These are phyloP conservation scores for Noctua janthe DNA, from an alignment of 2,888 invertebrate genomes.

Conservation along the genomic window DNA sequence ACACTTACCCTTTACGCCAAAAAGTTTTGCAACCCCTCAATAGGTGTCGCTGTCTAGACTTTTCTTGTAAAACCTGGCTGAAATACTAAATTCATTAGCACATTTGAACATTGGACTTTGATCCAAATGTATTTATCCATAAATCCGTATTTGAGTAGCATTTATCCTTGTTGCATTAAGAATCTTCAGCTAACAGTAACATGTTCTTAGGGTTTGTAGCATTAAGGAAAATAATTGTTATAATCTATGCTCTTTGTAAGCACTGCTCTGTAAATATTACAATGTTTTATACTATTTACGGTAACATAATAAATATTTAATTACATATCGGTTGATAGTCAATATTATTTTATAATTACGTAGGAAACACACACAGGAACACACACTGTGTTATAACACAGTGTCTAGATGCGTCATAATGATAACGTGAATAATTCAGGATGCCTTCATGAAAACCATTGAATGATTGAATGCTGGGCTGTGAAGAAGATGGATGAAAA, in stretches of 20 bases:
- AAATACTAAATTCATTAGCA: neutral
- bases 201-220: neutral
- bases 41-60: slow-evolving; percentile 12
- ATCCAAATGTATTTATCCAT: neutral
- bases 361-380: slow-evolving; percentile 4
- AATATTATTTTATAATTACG: neutral
- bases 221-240: slow-evolving; percentile 39
- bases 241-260: neutral
- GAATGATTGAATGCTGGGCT: too few relatives aligned
- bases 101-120: neutral
- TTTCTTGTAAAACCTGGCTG: neutral
- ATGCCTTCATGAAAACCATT: neutral
- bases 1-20: too few relatives aligned
- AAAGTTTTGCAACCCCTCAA: neutral
- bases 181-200: neutral
- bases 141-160: neutral
- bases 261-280: slow-evolving; percentile 1
- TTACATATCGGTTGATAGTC: neutral
- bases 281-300: slow-evolving; percentile 4
- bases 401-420: too few relatives aligned
- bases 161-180: slow-evolving; percentile 23
- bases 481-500: too few relatives aligned
- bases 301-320: slow-evolving; percentile 12
- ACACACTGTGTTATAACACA: neutral
- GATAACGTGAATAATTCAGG: neutral